A percentile compares a stretch with the other conserved stretches of the same genome.
These are phyloP conservation scores for Asbolus verrucosus DNA, from an alignment of 1,140 invertebrate species.

Conservation along the genomic window DNA sequence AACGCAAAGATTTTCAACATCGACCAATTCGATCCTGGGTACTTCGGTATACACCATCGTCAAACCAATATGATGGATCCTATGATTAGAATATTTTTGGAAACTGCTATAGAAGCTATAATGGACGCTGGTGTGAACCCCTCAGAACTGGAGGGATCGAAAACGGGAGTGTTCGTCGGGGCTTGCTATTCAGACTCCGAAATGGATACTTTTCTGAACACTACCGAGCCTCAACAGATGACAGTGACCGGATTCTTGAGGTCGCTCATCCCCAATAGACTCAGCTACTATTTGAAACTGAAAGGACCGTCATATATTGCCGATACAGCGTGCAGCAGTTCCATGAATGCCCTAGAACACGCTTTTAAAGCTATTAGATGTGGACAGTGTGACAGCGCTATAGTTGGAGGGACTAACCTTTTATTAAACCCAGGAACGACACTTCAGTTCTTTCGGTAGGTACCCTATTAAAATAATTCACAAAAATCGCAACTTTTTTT, in stretches of 20 bases:
- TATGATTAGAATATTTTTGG: constrained; percentile 85
- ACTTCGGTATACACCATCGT: constrained; percentile 84
- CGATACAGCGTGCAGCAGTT: constrained; percentile 93
- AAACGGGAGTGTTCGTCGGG: constrained; percentile 84
- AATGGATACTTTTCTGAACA: background rate
- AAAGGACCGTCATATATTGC: constrained; percentile 84
- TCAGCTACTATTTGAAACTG: constrained; percentile 81
- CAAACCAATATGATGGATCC: constrained; percentile 90
- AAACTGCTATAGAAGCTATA: constrained; percentile 87
- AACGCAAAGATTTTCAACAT: constrained; percentile 85
- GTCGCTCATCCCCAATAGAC: constrained; percentile 85
- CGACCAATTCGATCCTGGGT: constrained; percentile 83
- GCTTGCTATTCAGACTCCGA: constrained; percentile 65
- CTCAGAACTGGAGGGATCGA: constrained; percentile 73
- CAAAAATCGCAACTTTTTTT: background rate
- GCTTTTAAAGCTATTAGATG: constrained; percentile 81
- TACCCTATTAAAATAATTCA: background rate
- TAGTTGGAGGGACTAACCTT: constrained; percentile 88
- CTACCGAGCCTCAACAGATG: background rate
- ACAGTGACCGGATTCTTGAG: background rate
- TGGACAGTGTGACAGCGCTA: constrained; percentile 86
- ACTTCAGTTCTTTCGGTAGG: constrained; percentile 80
- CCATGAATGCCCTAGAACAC: constrained; percentile 85
- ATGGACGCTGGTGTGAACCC: constrained; percentile 82
- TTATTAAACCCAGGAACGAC: constrained; percentile 87